Evolutionary conservation across 2,888 invertebrate genomes (phyloP).

Genomic region (Aphodius granarius): DNA sequence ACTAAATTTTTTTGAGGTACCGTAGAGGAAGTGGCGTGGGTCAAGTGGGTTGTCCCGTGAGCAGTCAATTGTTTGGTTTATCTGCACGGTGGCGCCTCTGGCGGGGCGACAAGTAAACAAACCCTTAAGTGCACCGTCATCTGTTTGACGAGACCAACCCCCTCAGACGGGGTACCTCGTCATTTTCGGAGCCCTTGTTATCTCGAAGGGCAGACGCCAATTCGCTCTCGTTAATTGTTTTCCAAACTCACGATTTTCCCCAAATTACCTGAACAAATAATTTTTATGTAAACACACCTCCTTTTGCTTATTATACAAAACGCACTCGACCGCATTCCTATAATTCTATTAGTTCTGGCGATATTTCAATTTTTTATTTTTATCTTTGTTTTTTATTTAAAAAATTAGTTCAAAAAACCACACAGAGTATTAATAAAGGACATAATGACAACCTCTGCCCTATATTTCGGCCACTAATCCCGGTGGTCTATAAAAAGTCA

Average conservation of each 20-base stretch:
- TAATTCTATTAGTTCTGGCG: too few species aligned
- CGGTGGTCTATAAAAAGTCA: background rate
- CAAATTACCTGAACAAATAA: background rate
- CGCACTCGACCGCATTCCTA: too few species aligned
- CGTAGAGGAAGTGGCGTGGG: conserved; percentile 9
- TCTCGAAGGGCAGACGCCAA: background rate
- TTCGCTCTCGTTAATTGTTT: background rate
- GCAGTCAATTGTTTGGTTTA: conserved; percentile 28
- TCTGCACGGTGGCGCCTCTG: conserved; percentile 29
- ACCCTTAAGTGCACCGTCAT: conserved; percentile 30
- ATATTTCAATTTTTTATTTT: too few species aligned
- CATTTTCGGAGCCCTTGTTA: background rate
- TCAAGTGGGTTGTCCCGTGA: conserved; percentile 16
- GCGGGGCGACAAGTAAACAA: conserved; percentile 29
- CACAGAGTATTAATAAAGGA: background rate
- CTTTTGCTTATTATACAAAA: too few species aligned
- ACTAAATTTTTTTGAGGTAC: background rate
- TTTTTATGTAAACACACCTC: background rate
- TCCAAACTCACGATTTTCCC: background rate
- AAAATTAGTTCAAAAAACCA: too few species aligned
- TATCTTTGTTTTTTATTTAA: too few species aligned
- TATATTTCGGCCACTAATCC: background rate
- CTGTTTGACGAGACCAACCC: conserved; percentile 12
- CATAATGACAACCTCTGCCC: background rate
- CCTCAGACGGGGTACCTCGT: background rate